Evolutionary conservation across 1,140 invertebrate species (phyloP).

Genomic region (Tyrophagus putrescentiae): DNA sequence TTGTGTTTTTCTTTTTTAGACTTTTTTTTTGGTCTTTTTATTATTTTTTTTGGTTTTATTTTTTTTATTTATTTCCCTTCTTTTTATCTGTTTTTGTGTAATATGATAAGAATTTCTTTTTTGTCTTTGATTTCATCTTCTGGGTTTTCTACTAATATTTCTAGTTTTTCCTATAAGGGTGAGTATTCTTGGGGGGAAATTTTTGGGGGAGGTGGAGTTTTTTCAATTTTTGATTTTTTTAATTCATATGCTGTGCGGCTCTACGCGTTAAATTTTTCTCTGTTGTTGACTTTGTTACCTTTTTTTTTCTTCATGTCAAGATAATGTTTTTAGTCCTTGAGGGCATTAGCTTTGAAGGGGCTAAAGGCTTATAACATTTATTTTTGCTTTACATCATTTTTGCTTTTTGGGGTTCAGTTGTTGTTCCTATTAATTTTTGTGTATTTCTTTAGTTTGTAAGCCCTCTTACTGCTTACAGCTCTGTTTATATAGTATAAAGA

Average conservation of each 20-base stretch:
- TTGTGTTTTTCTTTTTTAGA: not conserved
- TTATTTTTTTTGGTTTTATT: not conserved
- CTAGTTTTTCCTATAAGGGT: not conserved
- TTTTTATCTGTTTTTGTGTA: constrained; percentile 19
- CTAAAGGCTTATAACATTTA: not conserved
- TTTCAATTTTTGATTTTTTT: not conserved
- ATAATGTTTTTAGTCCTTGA: not conserved
- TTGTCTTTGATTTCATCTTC: not conserved
- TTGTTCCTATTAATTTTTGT: too few relatives aligned
- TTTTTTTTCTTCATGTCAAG: not conserved
- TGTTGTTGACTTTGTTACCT: not conserved
- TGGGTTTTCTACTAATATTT: not conserved
- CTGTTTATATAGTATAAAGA: too few relatives aligned
- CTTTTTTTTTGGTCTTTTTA: not conserved
- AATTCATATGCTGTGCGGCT: not conserved
- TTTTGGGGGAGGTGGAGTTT: not conserved
- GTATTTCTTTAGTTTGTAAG: too few relatives aligned
- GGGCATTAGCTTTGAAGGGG: constrained; percentile 1
- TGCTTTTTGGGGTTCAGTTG: too few relatives aligned
- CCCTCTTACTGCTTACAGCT: too few relatives aligned
- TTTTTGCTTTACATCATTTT: too few relatives aligned
- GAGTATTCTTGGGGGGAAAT: not conserved
- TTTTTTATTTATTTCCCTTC: not conserved
- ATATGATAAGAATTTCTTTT: not conserved
- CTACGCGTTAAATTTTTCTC: not conserved